phyloP scores from a whole-genome alignment of 23 tunicate genomes.

The Halocynthia roretzi region DNA sequence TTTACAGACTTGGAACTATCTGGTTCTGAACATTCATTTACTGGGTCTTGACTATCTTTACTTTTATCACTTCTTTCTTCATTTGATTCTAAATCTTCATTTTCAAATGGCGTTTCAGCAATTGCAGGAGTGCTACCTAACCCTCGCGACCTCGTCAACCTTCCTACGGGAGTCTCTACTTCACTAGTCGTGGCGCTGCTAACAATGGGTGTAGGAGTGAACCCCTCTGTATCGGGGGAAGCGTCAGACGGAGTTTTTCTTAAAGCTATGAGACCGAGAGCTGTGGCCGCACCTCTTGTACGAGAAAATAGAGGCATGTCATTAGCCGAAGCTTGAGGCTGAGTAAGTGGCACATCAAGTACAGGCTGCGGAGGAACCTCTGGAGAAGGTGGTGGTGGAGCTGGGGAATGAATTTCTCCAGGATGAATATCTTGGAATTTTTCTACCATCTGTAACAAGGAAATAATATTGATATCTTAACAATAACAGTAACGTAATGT shows the following conservation, averaged over 20 bases:
- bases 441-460: conserved; percentile 6
- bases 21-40: no score
- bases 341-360: neutral
- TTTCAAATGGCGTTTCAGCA: conserved; percentile 10
- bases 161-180: neutral
- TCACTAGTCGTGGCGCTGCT: conserved; percentile 1
- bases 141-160: neutral
- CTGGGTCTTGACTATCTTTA: no score
- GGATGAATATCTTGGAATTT: neutral
- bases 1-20: no score
- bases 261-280: conserved; percentile 13
- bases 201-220: conserved; percentile 23
- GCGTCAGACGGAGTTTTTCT: conserved; percentile 3
- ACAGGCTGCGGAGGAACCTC: conserved; percentile 1
- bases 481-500: no score
- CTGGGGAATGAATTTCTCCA: conserved; percentile 16
- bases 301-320: neutral
- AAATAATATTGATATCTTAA: neutral
- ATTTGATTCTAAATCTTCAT: neutral
- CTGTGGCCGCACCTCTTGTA: conserved; percentile 12
- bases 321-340: neutral
- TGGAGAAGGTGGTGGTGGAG: conserved; percentile 26
- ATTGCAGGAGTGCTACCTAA: neutral
- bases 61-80: no score
- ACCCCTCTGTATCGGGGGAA: conserved; percentile 4